These are phyloP conservation scores for Clunio marinus DNA, from an alignment of 2,888 invertebrate species.

Conservation along the genomic window DNA sequence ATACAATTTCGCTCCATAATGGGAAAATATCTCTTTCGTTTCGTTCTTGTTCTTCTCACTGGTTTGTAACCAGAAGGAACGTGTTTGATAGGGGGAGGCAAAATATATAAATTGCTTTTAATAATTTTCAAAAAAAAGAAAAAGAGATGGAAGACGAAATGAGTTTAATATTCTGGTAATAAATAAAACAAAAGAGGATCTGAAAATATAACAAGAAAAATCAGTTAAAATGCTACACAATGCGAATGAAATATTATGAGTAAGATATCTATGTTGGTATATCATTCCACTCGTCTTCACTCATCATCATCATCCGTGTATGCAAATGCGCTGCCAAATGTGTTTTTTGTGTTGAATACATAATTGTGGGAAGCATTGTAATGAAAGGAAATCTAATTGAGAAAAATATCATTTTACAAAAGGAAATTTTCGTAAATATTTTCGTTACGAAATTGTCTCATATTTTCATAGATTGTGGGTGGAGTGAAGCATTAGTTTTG, in stretches of 20 bases:
- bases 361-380: neutral
- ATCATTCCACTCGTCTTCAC: no score
- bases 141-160: no score
- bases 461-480: no score
- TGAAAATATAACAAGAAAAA: conserved; percentile 11
- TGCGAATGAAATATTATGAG: conserved; percentile 12
- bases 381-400: no score
- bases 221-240: conserved; percentile 25
- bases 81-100: neutral
- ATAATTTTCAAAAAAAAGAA: neutral
- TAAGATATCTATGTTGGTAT: no score
- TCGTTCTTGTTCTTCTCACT: neutral
- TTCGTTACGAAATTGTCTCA: no score
- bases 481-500: no score
- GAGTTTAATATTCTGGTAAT: conserved; percentile 10
- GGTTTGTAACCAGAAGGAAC: neutral
- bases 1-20: conserved; percentile 24
- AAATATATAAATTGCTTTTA: conserved; percentile 29
- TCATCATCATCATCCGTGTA: neutral
- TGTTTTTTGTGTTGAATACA: neutral
- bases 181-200: conserved; percentile 34
- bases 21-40: conserved; percentile 30
- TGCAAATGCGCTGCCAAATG: neutral
- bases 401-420: no score
- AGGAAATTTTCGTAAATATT: no score